Conservation (phyloP, 1,140 invertebrate species). For the Hylyphantes graminicola region DNA sequence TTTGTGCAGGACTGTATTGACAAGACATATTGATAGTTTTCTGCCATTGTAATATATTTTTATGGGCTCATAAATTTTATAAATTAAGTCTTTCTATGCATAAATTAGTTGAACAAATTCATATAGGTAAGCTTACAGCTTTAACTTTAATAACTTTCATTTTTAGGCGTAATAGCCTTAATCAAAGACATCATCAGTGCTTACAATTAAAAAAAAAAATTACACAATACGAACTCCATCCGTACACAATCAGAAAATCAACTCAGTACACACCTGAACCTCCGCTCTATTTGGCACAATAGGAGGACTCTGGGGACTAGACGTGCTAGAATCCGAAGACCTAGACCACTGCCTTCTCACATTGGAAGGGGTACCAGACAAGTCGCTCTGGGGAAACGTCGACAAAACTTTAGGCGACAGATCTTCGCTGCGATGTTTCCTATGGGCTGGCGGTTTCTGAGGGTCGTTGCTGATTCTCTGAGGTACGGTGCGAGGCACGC, state of each 20-base stretch:
- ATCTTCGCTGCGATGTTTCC: constrained; percentile 53
- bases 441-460: constrained; percentile 48
- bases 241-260: background rate
- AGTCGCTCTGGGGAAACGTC: constrained; percentile 13
- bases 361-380: constrained; percentile 32
- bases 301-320: constrained; percentile 60
- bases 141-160: no score
- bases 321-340: constrained; percentile 55
- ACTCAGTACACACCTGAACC: background rate
- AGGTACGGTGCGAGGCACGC: background rate
- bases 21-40: no score
- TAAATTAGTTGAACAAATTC: no score
- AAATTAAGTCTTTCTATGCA: no score
- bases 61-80: no score
- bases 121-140: no score
- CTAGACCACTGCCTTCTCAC: constrained; percentile 50
- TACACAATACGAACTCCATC: background rate
- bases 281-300: constrained; percentile 52
- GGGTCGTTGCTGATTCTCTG: background rate
- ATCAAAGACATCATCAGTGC: no score
- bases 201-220: no score
- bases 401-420: constrained; percentile 49
- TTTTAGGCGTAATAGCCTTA: no score
- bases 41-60: no score
- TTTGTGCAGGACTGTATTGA: no score